Evolutionary conservation across 92 coral and sea anemone genomes (phyloP), one percentile per base, ranked within the genome.

Genomic region (Paramuricea clavata): DNA sequence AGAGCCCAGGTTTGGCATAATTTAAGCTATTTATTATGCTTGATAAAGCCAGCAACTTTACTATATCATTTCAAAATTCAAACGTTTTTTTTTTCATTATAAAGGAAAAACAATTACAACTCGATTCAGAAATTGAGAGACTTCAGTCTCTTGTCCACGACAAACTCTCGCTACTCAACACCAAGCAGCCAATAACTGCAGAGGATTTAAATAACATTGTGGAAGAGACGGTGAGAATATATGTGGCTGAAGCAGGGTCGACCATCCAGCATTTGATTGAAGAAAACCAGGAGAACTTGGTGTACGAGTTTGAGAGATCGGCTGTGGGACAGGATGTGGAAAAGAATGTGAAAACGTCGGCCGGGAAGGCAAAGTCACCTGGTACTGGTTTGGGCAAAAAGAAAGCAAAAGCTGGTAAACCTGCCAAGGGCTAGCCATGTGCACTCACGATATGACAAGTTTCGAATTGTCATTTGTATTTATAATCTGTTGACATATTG

Each of bases 231-330:
- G 73, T 23, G 15, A 36, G 47, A 49, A 79, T 79, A 34, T 61
- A 59, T 27, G 72, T 79, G 1, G 33, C 84, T 2, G 57, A 69
- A 13, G 84, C 84, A 7, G 52, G 54, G 1, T 33, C 54, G 0
- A 35, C 73, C 72, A 79, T 79, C 10, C 49, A 59, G 47, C 65
- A 54, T 39, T 34, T 26, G 34, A 36, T 79, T 16, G 33, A 79
- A 28, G 84, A 79, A 61, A 79, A 59, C 54, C 73, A 79, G 59
- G 72, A 79, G 42, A 79, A 79, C 30, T 33, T 79, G 19, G 15
- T 36, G 56, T 79, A 60, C 36, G 70, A 79, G 19, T 79, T 32
- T 79, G 23, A 39, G 16, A 79, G 22, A 41, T 36, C 34, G 10
- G 52, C 73, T 23, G 36, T 60, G 54, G 60, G 5, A 3, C 73